Conservation (phyloP, 2,888 invertebrate genomes). For the Iselma pallidipennis region DNA sequence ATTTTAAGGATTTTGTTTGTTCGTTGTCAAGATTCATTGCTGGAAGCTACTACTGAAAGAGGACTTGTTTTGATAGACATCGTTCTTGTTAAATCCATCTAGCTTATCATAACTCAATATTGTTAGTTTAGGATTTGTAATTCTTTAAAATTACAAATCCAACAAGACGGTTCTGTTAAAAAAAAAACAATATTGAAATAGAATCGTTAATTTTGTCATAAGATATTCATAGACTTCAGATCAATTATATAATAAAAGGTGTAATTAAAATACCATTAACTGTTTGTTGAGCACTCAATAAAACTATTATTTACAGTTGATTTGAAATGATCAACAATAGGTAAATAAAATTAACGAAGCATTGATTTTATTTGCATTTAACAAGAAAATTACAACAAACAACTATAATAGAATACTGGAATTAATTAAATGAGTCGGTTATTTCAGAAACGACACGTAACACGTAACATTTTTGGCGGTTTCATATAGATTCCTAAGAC, state of each 20-base stretch:
- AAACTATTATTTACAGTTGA: neutral
- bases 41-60: too few species aligned
- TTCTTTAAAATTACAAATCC: too few species aligned
- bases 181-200: too few species aligned
- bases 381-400: neutral
- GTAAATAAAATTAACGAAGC: neutral
- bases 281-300: neutral
- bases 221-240: neutral
- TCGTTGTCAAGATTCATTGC: neutral
- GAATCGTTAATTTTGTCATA: neutral
- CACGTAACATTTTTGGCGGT: too few species aligned
- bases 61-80: neutral
- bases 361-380: neutral
- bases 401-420: slow-evolving; percentile 52
- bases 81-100: too few species aligned
- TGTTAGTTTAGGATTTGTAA: too few species aligned
- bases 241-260: neutral
- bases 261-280: neutral
- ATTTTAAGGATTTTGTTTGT: too few species aligned
- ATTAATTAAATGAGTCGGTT: too few species aligned
- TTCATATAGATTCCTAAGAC: too few species aligned
- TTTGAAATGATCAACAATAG: neutral
- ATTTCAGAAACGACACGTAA: too few species aligned
- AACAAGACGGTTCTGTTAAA: too few species aligned
- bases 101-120: too few species aligned